phyloP scores from a whole-genome alignment of 1,140 invertebrate genomes.

The Lucilia sericata region DNA sequence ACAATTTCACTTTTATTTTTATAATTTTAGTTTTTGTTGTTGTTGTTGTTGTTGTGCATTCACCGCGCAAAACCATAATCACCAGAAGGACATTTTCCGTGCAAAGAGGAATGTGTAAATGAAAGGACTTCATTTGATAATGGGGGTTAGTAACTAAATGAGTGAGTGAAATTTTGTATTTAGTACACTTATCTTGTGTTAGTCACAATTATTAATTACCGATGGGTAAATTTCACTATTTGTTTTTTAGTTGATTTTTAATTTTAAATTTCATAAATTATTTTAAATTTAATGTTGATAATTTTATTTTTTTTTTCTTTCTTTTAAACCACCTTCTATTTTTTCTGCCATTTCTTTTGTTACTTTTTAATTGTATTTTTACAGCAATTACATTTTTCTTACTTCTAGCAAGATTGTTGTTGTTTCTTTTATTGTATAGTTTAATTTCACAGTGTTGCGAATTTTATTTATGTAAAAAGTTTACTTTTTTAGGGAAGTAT shows the following conservation, averaged over 20 bases:
- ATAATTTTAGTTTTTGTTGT: not conserved
- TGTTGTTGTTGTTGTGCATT: no score
- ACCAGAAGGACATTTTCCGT: not conserved
- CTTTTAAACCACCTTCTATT: not conserved
- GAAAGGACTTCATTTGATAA: no score
- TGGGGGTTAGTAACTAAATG: no score
- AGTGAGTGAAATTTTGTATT: not conserved
- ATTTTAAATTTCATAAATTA: not conserved
- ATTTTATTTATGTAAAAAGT: slow-evolving; percentile 40
- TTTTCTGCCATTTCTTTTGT: not conserved
- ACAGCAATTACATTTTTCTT: slow-evolving; percentile 1
- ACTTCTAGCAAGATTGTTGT: not conserved
- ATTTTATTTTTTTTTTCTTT: not conserved
- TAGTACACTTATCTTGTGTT: not conserved
- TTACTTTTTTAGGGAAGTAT: not conserved
- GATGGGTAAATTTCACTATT: no score
- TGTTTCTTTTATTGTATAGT: slow-evolving; percentile 14
- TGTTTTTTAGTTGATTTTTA: not conserved
- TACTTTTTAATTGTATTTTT: slow-evolving; percentile 8
- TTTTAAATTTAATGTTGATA: not conserved
- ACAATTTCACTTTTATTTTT: slow-evolving; percentile 20
- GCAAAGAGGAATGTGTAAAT: no score
- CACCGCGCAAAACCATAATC: not conserved
- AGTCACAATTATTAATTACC: not conserved
- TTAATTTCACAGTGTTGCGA: slow-evolving; percentile 39